Conservation (phyloP, 2,797 vertebrate genomes). For the Sebastes matsubarae region DNA sequence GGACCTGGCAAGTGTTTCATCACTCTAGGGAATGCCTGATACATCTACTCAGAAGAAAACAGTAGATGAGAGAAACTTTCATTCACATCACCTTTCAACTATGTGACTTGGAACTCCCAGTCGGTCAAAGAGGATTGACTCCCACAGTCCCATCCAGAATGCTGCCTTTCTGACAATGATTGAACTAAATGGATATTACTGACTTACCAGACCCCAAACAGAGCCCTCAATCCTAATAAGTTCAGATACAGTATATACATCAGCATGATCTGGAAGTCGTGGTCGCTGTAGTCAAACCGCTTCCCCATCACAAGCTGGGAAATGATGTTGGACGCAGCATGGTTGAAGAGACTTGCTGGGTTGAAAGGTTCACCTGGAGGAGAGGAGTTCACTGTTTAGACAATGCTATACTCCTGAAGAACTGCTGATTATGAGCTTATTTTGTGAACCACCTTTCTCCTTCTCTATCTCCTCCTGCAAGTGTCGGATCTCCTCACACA, state of each 20-base stretch:
- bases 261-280: constrained; percentile 66
- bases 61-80: background rate
- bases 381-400: background rate
- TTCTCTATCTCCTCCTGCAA: background rate
- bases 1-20: constrained; percentile 76
- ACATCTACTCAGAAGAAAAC: constrained; percentile 46
- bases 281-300: constrained; percentile 72
- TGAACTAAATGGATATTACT: background rate
- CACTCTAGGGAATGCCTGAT: constrained; percentile 65
- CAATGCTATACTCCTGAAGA: background rate
- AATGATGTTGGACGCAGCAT: constrained; percentile 77
- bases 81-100: background rate
- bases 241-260: constrained; percentile 52
- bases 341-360: constrained; percentile 63
- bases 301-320: constrained; percentile 75
- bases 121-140: background rate
- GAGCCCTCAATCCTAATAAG: constrained; percentile 52
- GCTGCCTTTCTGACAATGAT: background rate
- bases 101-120: background rate
- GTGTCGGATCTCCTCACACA: background rate
- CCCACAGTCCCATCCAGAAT: background rate
- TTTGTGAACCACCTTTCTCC: background rate
- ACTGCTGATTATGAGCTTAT: background rate
- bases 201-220: constrained; percentile 62
- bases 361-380: constrained; percentile 64